Conservation (phyloP, 2,113 vertebrate species). For the Campylomormyrus numenius region DNA sequence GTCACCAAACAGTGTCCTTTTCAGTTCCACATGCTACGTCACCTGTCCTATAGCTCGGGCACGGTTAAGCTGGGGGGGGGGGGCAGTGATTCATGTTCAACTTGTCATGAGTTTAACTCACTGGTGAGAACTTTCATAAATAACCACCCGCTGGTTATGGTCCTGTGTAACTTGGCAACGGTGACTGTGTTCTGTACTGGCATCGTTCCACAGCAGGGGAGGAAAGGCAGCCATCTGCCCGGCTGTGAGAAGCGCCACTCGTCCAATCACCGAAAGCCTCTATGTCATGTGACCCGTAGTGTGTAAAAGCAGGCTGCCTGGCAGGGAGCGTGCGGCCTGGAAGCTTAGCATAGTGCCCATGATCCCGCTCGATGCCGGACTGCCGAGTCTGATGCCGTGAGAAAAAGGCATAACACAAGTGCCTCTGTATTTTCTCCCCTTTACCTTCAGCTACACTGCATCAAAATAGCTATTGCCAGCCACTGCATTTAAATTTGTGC, state of each 20-base stretch:
- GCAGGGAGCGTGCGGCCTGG: not conserved
- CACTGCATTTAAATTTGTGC: not conserved
- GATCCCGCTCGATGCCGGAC: not conserved
- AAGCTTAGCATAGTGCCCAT: not conserved
- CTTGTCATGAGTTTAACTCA: constrained; percentile 4
- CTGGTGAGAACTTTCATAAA: constrained; percentile 6
- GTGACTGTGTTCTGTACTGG: not conserved
- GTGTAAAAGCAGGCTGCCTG: not conserved
- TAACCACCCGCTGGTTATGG: not conserved
- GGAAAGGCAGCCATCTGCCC: not conserved
- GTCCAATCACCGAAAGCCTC: not conserved
- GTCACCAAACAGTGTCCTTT: not conserved
- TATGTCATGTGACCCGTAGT: not conserved
- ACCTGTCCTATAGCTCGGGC: not conserved
- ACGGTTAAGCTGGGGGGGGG: not conserved
- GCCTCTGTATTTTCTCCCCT: not conserved
- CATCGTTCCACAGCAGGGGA: not conserved
- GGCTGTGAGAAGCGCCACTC: not conserved
- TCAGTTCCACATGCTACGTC: not conserved
- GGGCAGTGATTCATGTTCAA: not conserved
- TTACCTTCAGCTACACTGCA: not conserved
- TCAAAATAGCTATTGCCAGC: not conserved
- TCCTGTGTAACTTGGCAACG: constrained; percentile 2
- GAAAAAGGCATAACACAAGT: not conserved
- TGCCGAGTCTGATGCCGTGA: not conserved